Evolutionary conservation across 2,888 invertebrate species (phyloP), one percentile per base, ranked within the genome.

Genomic region (Apamea crenata): DNA sequence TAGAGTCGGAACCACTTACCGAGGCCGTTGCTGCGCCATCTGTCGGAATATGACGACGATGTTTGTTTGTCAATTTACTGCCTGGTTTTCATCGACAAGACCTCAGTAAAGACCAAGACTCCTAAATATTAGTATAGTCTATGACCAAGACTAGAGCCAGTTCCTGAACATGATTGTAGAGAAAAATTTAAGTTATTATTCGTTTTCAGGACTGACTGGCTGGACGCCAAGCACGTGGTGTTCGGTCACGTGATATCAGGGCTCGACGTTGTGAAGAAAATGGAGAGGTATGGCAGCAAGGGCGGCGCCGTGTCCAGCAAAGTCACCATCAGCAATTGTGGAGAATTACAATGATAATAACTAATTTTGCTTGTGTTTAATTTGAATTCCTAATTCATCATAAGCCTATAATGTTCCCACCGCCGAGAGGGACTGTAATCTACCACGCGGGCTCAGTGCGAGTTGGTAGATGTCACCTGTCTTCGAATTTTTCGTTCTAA

Each of bases 171-270:
- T 63, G 21, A 21, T 29, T 8, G 14, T 29, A 14, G 21, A 12
- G 29, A 59, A n/a, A 32, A 25, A 4, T 59, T 63, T 5, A 63
- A 36, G 25, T 70, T 87, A 84, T 70, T 56, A 14, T 69, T 63
- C 8, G 40, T 44, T 95, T 95, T 63, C 94, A 98, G 98, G 89
- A 98, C 98, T 0, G 98, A 98, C 72, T 98, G 98, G 99, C 95
- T 99, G 79, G 99, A 99, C 96, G 98, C 98, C 53, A 99, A 99
- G 93, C 99, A 99, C 95, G 99, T 99, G 16, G 99, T 99, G 0
- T 99, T 99, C 96, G 99, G 99, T 0, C 98, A 99, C 94, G 99
- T 99, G 40, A 98, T 99, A 78, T 98, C 99, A 87, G 99, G 99
- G 2, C 97, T 99, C 92, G 99, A 99, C 94, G 98, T 99, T 1